A percentile compares a stretch with the other conserved stretches of the same genome.
Evolutionary conservation across 2,797 vertebrate species (phyloP).

Genomic region (Garrulus glandarius): DNA sequence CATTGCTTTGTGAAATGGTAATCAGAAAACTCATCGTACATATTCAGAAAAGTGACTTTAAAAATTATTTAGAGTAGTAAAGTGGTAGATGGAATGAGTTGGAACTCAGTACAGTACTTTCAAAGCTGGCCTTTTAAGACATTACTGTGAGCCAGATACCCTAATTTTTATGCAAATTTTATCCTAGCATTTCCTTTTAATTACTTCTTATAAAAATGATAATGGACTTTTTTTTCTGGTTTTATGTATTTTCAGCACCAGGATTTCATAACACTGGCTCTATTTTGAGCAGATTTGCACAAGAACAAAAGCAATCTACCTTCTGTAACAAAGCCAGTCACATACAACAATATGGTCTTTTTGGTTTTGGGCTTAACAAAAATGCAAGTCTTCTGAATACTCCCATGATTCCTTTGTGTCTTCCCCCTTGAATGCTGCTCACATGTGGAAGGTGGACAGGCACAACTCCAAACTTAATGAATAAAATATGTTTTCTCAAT

Average conservation of each 20-base stretch:
- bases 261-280: background rate
- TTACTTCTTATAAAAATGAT: background rate
- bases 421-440: background rate
- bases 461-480: conserved; percentile 10
- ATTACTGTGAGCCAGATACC: background rate
- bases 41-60: background rate
- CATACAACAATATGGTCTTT: background rate
- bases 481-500: conserved; percentile 48
- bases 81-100: background rate
- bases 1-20: background rate
- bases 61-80: background rate
- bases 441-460: background rate
- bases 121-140: background rate
- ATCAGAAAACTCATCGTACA: background rate
- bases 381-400: background rate
- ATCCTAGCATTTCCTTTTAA: background rate
- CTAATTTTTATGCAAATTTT: background rate
- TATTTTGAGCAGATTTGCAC: background rate
- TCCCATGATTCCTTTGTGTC: background rate
- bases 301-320: background rate
- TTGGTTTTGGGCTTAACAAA: background rate
- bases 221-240: background rate
- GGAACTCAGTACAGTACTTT: background rate
- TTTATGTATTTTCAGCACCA: background rate
- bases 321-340: background rate